phyloP scores from a whole-genome alignment of 2,113 vertebrate genomes.

The Charadrius vociferus region DNA sequence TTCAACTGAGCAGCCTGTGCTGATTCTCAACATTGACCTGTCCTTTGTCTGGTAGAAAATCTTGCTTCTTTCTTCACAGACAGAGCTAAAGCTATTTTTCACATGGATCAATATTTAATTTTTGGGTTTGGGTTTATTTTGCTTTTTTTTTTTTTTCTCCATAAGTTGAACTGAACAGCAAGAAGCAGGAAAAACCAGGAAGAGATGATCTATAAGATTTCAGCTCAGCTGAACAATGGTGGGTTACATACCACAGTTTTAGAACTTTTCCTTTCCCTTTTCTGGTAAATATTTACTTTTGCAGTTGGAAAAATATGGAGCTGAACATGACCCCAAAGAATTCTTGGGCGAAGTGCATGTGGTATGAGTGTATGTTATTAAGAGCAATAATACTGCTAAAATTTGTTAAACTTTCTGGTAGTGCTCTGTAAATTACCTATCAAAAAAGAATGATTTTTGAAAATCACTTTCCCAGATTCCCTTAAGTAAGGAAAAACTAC shows the following conservation, averaged over 20 bases:
- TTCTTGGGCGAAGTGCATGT: not conserved
- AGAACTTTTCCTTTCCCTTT: not conserved
- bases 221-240: not conserved
- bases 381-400: not conserved
- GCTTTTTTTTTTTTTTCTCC: not conserved
- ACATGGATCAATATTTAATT: slow-evolving; percentile 48
- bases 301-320: not conserved
- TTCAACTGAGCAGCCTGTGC: not conserved
- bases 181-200: not conserved
- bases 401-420: not conserved
- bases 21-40: not conserved
- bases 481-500: not conserved
- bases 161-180: not conserved
- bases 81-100: slow-evolving; percentile 31
- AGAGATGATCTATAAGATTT: not conserved
- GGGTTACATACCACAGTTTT: not conserved
- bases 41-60: slow-evolving; percentile 3
- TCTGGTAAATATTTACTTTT: not conserved
- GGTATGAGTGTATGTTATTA: not conserved
- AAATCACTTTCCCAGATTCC: not conserved
- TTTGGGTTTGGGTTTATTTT: not conserved
- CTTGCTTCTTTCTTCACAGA: not conserved
- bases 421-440: not conserved
- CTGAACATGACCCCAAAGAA: not conserved
- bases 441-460: not conserved